Evolutionary conservation across 2,888 invertebrate species (phyloP).

Genomic region (Acrobasis suavella): DNA sequence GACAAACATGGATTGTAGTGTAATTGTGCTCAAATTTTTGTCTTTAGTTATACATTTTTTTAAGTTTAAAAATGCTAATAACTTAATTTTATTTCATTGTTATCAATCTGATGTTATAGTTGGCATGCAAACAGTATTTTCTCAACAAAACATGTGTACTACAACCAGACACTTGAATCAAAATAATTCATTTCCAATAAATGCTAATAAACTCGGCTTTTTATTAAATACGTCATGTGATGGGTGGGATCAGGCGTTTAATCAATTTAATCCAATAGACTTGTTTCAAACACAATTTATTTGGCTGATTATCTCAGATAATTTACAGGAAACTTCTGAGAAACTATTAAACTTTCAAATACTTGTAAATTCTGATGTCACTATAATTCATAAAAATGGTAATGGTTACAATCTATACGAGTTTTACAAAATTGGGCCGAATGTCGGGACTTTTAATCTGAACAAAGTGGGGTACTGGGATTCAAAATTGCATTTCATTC

Average conservation of each 20-base stretch:
- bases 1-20: constrained; percentile 34
- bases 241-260: constrained; percentile 49
- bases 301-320: constrained; percentile 62
- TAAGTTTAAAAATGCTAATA: constrained; percentile 53
- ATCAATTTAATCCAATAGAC: constrained; percentile 30
- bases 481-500: constrained; percentile 52
- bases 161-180: constrained; percentile 31
- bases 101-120: constrained; percentile 36
- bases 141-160: constrained; percentile 41
- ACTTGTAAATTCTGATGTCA: constrained; percentile 74
- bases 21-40: constrained; percentile 33
- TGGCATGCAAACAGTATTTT: constrained; percentile 46
- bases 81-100: constrained; percentile 55
- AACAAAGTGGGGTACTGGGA: constrained; percentile 76
- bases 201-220: constrained; percentile 48
- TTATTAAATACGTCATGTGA: constrained; percentile 55
- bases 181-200: constrained; percentile 30
- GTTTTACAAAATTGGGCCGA: constrained; percentile 80
- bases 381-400: constrained; percentile 46
- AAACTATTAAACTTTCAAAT: constrained; percentile 57
- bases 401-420: constrained; percentile 61
- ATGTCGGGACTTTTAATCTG: constrained; percentile 74
- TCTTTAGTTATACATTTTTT: constrained; percentile 52
- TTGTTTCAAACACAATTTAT: constrained; percentile 51
- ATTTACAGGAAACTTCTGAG: constrained; percentile 43